Conservation (phyloP, 2,888 invertebrate genomes). For the Ophioninae sp. region DNA sequence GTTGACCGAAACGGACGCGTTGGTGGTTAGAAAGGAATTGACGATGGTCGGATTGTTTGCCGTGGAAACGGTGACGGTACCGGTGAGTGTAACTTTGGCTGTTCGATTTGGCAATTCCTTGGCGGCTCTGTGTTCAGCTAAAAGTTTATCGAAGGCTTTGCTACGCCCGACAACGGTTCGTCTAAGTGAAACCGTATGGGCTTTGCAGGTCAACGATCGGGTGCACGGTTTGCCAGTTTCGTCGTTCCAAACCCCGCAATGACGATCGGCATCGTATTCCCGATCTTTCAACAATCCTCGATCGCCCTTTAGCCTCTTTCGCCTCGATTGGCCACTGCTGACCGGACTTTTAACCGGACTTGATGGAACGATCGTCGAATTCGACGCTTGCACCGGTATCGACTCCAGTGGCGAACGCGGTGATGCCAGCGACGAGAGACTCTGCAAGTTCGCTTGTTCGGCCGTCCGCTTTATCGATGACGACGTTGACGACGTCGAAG, state of each 20-base stretch:
- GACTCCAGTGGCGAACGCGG: conserved; percentile 78
- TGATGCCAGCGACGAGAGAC: conserved; percentile 71
- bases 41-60: conserved; percentile 63
- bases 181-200: conserved; percentile 87
- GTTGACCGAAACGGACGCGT: conserved; percentile 82
- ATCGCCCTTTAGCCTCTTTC: conserved; percentile 78
- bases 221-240: conserved; percentile 89
- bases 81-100: conserved; percentile 66
- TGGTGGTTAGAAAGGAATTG: conserved; percentile 75
- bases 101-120: conserved; percentile 82
- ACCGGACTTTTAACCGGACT: conserved; percentile 77
- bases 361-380: conserved; percentile 63
- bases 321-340: conserved; percentile 72
- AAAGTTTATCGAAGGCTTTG: conserved; percentile 88
- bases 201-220: conserved; percentile 88
- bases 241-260: conserved; percentile 89
- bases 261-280: conserved; percentile 91
- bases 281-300: conserved; percentile 82
- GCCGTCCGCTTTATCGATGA: conserved; percentile 73
- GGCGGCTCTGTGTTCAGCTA: conserved; percentile 88
- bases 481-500: conserved; percentile 36
- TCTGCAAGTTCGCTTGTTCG: conserved; percentile 70
- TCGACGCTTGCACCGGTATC: conserved; percentile 69
- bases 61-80: conserved; percentile 70
- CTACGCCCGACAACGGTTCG: conserved; percentile 87